A percentile compares a stretch with the other conserved stretches of the same genome.
These are phyloP conservation scores for Metallyticus violacea DNA, from an alignment of 2,888 invertebrate species.

Conservation along the genomic window DNA sequence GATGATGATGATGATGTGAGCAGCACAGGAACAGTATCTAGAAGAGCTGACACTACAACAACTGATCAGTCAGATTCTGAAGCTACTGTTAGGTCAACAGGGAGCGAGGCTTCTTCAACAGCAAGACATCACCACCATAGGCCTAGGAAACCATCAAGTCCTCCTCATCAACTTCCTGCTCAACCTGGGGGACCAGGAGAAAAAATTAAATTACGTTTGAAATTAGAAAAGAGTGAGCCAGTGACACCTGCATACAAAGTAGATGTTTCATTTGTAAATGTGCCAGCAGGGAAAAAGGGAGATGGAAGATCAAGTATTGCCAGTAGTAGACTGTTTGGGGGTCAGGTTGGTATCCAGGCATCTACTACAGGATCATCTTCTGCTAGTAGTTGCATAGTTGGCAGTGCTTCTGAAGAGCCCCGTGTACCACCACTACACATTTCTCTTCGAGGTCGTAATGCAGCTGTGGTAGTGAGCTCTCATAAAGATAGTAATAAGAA, in stretches of 20 bases:
- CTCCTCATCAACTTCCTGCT: slow-evolving; percentile 43
- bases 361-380: neutral
- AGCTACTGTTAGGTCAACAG: slow-evolving; percentile 55
- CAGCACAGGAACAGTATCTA: slow-evolving; percentile 41
- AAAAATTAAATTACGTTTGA: slow-evolving; percentile 78
- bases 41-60: slow-evolving; percentile 49
- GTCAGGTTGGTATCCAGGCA: slow-evolving; percentile 11
- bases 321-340: slow-evolving; percentile 22
- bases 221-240: slow-evolving; percentile 80
- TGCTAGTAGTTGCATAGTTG: neutral
- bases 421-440: slow-evolving; percentile 87
- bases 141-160: slow-evolving; percentile 13
- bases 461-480: slow-evolving; percentile 71
- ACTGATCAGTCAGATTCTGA: slow-evolving; percentile 58
- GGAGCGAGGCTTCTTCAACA: slow-evolving; percentile 46
- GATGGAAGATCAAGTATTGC: slow-evolving; percentile 25
- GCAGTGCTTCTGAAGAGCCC: slow-evolving; percentile 60
- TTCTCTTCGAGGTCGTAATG: slow-evolving; percentile 76
- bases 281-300: slow-evolving; percentile 40
- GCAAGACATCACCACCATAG: slow-evolving; percentile 31
- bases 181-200: slow-evolving; percentile 49
- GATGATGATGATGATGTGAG: slow-evolving; percentile 56
- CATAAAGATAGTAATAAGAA: slow-evolving; percentile 55
- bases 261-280: slow-evolving; percentile 70
- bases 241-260: slow-evolving; percentile 77